Evolutionary conservation across 1,140 invertebrate genomes (phyloP).

Genomic region (Drosophila gunungcola): DNA sequence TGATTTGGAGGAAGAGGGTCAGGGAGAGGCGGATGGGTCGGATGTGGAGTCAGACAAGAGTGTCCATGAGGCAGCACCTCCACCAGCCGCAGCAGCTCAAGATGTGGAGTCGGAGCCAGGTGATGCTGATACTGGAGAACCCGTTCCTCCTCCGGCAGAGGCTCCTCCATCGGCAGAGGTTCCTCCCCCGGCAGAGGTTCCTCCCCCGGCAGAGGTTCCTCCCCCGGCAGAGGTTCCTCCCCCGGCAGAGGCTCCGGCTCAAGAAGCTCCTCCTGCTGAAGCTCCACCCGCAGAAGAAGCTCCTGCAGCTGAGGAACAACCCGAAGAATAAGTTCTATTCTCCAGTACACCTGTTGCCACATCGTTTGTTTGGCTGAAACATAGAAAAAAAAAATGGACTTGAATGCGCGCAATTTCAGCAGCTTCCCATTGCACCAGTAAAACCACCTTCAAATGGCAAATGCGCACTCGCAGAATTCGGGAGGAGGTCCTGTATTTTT

Average conservation of each 20-base stretch:
- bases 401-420: slow-evolving; percentile 35
- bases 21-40: slow-evolving; percentile 2
- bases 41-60: slow-evolving; percentile 39
- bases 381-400: slow-evolving; percentile 49
- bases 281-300: slow-evolving; percentile 8
- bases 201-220: slow-evolving; percentile 18
- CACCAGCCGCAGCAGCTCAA: slow-evolving; percentile 33
- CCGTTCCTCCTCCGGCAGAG: slow-evolving; percentile 23
- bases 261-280: slow-evolving; percentile 1
- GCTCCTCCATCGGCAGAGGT: slow-evolving; percentile 2
- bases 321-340: slow-evolving; percentile 22
- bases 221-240: slow-evolving; percentile 21
- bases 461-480: slow-evolving; percentile 47
- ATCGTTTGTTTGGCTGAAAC: slow-evolving; percentile 37
- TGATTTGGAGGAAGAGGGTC: slow-evolving; percentile 21
- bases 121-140: slow-evolving; percentile 1
- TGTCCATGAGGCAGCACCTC: not conserved
- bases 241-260: slow-evolving; percentile 20
- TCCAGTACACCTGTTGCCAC: slow-evolving; percentile 60
- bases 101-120: slow-evolving; percentile 51
- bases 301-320: slow-evolving; percentile 10
- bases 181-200: not conserved
- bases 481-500: slow-evolving; percentile 38
- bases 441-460: slow-evolving; percentile 16
- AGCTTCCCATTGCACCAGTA: slow-evolving; percentile 4